Percentiles rank a stretch among this genome's conserved stretches.
Evolutionary conservation across 2,797 vertebrate genomes (phyloP).

Genomic region (Myotis planiceps): DNA sequence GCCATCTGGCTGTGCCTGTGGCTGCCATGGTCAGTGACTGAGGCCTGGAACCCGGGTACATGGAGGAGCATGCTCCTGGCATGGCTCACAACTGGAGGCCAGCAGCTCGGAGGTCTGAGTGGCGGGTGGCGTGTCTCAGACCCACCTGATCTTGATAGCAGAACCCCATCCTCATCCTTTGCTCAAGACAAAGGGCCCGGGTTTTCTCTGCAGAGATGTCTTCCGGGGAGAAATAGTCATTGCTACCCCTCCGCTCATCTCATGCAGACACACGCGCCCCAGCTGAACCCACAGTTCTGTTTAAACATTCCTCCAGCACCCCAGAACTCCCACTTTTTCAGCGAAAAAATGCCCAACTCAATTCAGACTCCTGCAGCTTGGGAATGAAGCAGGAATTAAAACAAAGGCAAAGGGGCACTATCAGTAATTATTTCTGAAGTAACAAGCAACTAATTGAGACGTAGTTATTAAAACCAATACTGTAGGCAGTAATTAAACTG

Average conservation of each 20-base stretch:
- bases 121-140: background rate
- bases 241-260: background rate
- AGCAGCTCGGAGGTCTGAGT: background rate
- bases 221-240: background rate
- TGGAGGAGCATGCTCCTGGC: background rate
- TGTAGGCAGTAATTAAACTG: constrained; percentile 64
- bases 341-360: background rate
- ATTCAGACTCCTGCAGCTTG: constrained; percentile 20
- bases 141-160: background rate
- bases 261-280: background rate
- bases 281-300: background rate
- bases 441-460: constrained; percentile 75
- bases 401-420: constrained; percentile 61
- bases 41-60: too few relatives aligned
- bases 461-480: constrained; percentile 70
- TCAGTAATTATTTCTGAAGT: constrained; percentile 76
- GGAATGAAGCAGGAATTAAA: constrained; percentile 36
- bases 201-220: background rate
- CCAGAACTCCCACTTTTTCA: background rate
- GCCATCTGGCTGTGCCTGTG: background rate
- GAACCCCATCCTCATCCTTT: background rate
- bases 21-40: background rate
- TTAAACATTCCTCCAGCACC: background rate
- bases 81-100: background rate
- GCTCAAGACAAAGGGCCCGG: background rate